These are phyloP conservation scores for Cephus spinipes DNA, from an alignment of 2,888 invertebrate genomes.

Conservation along the genomic window DNA sequence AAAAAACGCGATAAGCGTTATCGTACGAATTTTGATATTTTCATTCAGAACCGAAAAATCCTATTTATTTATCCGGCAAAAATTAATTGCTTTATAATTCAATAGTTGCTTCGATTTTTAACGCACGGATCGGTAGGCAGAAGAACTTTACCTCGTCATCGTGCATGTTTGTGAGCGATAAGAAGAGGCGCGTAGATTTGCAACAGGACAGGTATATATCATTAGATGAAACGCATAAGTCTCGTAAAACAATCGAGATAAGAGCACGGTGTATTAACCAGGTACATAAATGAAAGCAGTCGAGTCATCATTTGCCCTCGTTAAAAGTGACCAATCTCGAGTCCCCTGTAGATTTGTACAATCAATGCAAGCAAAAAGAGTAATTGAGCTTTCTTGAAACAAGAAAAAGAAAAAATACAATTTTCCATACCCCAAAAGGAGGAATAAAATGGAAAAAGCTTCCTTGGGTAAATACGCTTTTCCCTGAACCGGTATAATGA, in stretches of 20 bases:
- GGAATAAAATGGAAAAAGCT: too few relatives aligned
- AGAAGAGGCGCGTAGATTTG: neutral
- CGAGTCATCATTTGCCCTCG: neutral
- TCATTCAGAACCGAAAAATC: too few relatives aligned
- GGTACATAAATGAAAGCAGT: neutral
- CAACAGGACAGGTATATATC: neutral
- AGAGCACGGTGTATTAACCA: neutral
- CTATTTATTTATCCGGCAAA: too few relatives aligned
- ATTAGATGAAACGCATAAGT: neutral
- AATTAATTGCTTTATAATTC: neutral
- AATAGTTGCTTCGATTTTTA: neutral
- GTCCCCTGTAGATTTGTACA: neutral
- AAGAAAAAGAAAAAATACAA: neutral
- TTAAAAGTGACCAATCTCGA: neutral
- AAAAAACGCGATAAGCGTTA: too few relatives aligned
- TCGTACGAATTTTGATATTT: too few relatives aligned
- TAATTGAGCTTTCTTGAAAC: neutral
- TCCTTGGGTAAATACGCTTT: too few relatives aligned
- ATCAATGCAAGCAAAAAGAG: neutral
- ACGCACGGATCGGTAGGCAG: neutral
- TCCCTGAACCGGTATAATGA: neutral
- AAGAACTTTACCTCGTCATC: neutral
- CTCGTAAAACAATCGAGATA: conserved; percentile 6
- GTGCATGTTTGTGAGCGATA: conserved; percentile 1
- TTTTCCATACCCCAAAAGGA: neutral